Base-by-base conservation (phyloP, 1,140 invertebrate species). In the Pseudomyrmex sp. region DNA sequence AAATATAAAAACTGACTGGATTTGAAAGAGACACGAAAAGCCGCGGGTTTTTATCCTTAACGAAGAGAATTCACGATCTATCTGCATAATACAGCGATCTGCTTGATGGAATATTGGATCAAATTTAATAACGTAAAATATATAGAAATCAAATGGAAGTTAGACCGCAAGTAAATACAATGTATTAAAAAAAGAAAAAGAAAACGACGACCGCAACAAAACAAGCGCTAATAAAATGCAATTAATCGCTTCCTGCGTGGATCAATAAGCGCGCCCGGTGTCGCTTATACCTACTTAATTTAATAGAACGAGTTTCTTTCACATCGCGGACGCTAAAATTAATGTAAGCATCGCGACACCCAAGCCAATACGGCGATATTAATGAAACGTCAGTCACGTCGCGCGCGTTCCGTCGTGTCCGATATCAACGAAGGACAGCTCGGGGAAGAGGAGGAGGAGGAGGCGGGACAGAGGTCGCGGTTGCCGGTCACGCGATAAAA, bases 401-500 rank as follows among this genome's bases (percentile, higher is more conserved):
- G 56, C 56, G 56, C 61, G 72, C 83, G 77, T 88, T 76, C 65
- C 77, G 65, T 82, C 72, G 79, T 76, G 80, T 85, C 83, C 83
- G 73, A 88, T 88, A 82, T 82, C 65, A 83, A 83, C 44, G 65
- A 87, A 82, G 83, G 63, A 85, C 66, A 73, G 56, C 0, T 58
- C 48, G 20, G 8, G 35, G 56, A 2, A 0, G 44, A 9, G 2
- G 48, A 10, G 56, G 52, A 18, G 48, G 13, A 0, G 26, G 35
- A 10, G 15, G 65, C 46, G 83, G 23, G 62, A 68, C 44, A 72
- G 80, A 88, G 84, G 88, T 85, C 70, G 87, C 84, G 88, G 83
- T 88, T 84, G 83, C 76, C 62, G 86, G 86, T 85, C 86, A 88
- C 87, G 87, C 88, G 88, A 89, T 89, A 89, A 89, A 89, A 89